Base-by-base conservation (phyloP, 37 sponge, comb jelly and placozoan species). In the Hormiphora californensis region DNA sequence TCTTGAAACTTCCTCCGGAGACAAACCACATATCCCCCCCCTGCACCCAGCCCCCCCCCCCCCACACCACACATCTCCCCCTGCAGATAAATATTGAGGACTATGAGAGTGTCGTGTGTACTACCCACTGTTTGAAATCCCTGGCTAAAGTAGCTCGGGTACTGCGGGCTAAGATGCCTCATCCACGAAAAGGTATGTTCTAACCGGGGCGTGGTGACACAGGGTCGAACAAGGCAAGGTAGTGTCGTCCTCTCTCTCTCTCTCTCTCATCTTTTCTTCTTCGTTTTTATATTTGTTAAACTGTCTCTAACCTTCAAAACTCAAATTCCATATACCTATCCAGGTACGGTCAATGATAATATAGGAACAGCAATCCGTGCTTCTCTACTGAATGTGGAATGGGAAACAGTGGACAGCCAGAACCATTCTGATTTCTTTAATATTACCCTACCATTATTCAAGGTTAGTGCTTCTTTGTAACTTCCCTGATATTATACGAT, bases 91-190 rank as follows among this genome's bases (percentile, higher is more conserved):
- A 23, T 73, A 46, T 73, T 1, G 81, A 73, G 1, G 81, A 73
- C 5, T 73, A 40, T 28, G 43, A 39, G 27, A 46, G n/a, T 8
- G 81, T 73, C 23, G 81, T 73, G 46, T 73, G 81, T 19, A 73
- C 81, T 1, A 40, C 23, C 35, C 27, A 22, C 1, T 43, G 46
- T n/a, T 46, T 73, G 3, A 27, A 39, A 9, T 1, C 46, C 4
- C 46, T 73, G 28, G 43, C 46, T 43, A 43, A 43, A 15, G 12
- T 73, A 39, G 81, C 46, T 21, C 40, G 81, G 46, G 44, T 73
- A 22, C 46, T 73, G 44, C 9, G 23, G 23, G 38, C 81, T 3
- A 73, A 73, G 81, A 73, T 73, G 81, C 81, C 81, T 17, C 81
- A 73, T 28, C 46, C 40, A 46, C 40, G 81, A 73, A 21, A 46